Percentiles rank a stretch among this genome's conserved stretches.
Evolutionary conservation across 2,113 vertebrate genomes (phyloP).

Genomic region (Apodemus speciosus): DNA sequence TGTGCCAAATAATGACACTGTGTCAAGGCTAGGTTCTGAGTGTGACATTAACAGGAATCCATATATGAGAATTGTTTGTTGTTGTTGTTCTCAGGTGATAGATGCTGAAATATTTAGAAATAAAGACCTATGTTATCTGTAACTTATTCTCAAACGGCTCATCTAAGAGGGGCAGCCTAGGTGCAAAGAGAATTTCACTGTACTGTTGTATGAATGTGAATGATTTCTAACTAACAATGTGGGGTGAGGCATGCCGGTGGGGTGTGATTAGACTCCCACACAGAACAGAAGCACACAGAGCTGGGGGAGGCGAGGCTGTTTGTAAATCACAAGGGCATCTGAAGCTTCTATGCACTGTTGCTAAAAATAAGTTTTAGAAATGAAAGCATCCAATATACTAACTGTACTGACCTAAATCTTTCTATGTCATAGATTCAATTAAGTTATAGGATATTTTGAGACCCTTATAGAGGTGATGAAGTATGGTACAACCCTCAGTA

Average conservation of each 20-base stretch:
- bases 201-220: not conserved
- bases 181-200: not conserved
- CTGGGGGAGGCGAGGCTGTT: not conserved
- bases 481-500: not conserved
- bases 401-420: not conserved
- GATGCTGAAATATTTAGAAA: not conserved
- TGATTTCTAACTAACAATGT: slow-evolving; percentile 12
- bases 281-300: not conserved
- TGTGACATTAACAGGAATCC: not conserved
- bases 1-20: too few species aligned
- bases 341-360: not conserved
- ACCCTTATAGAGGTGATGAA: not conserved
- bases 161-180: not conserved
- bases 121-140: not conserved
- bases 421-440: not conserved
- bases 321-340: not conserved
- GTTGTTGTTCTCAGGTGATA: not conserved
- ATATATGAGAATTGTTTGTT: not conserved
- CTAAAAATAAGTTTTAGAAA: not conserved
- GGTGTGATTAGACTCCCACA: not conserved
- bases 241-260: not conserved
- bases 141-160: not conserved
- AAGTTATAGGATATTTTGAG: not conserved
- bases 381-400: not conserved
- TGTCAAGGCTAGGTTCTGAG: not conserved